phyloP scores from a whole-genome alignment of 2,113 vertebrate species.

The Ariopsis seemanni region DNA sequence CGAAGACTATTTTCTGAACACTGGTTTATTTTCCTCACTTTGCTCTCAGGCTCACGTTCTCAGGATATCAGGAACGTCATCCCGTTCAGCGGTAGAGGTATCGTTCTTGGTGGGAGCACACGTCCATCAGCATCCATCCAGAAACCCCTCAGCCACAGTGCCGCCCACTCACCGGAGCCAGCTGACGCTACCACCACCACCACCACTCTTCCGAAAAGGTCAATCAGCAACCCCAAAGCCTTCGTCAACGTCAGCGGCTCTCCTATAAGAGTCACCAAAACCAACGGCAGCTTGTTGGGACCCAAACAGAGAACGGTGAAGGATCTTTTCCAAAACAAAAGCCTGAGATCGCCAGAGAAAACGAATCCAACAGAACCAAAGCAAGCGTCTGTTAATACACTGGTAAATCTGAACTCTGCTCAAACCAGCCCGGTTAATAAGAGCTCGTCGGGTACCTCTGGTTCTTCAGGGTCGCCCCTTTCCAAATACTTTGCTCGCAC shows the following conservation, averaged over 20 bases:
- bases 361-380: constrained; percentile 1
- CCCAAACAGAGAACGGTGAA: constrained; percentile 62
- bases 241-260: constrained; percentile 77
- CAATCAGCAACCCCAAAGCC: constrained; percentile 69
- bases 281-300: constrained; percentile 10
- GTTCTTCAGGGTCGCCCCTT: constrained; percentile 16
- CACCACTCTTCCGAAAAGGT: constrained; percentile 55
- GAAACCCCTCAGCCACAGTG: constrained; percentile 35
- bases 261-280: constrained; percentile 68
- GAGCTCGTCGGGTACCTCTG: constrained; percentile 16
- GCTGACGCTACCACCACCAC: not conserved
- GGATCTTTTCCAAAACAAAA: constrained; percentile 58
- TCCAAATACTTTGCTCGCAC: constrained; percentile 53
- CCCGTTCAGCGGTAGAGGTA: constrained; percentile 86
- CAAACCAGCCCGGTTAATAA: constrained; percentile 2
- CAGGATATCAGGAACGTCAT: constrained; percentile 68
- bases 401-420: not conserved
- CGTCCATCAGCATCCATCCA: constrained; percentile 22
- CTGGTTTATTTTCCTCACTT: not conserved
- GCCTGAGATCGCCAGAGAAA: constrained; percentile 39
- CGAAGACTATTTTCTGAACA: not conserved
- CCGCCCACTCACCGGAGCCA: constrained; percentile 10
- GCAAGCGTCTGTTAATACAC: not conserved
- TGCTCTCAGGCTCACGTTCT: constrained; percentile 62
- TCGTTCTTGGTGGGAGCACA: constrained; percentile 75